These are phyloP conservation scores for Callocephalon fimbriatum DNA, from an alignment of 2,113 vertebrate genomes.

Conservation along the genomic window DNA sequence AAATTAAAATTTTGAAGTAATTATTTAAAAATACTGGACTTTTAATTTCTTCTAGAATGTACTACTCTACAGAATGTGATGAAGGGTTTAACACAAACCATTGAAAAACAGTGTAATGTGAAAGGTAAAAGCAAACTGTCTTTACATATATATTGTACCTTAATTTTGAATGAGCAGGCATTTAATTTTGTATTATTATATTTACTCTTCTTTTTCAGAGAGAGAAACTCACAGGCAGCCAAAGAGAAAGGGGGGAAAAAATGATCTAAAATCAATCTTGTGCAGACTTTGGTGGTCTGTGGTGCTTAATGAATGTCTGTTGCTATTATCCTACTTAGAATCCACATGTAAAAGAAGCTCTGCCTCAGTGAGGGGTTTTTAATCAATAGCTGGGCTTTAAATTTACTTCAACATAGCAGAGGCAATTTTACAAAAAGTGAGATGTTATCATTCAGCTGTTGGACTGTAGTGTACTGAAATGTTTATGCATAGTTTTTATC, in stretches of 20 bases:
- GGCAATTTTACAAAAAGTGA: background rate
- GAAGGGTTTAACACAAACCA: constrained; percentile 83
- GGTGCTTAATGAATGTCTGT: background rate
- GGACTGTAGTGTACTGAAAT: background rate
- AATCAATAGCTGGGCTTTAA: background rate
- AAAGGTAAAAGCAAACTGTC: constrained; percentile 81
- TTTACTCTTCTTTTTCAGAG: background rate
- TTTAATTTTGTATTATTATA: background rate
- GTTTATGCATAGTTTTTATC: background rate
- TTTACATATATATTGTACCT: background rate
- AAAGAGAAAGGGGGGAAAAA: background rate
- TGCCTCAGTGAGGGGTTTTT: background rate
- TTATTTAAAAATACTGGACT: background rate
- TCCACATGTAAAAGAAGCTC: background rate
- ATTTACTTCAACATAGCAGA: background rate
- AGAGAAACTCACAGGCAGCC: background rate
- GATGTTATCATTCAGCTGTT: background rate
- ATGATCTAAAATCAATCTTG: background rate
- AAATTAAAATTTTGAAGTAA: background rate
- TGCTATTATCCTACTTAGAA: background rate
- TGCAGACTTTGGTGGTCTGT: background rate
- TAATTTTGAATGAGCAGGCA: background rate
- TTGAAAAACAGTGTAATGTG: constrained; percentile 86
- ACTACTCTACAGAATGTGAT: constrained; percentile 79
- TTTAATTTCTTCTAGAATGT: constrained; percentile 83